Base-by-base conservation (phyloP, 2,888 invertebrate genomes). In the Romanomermis culicivorax region DNA sequence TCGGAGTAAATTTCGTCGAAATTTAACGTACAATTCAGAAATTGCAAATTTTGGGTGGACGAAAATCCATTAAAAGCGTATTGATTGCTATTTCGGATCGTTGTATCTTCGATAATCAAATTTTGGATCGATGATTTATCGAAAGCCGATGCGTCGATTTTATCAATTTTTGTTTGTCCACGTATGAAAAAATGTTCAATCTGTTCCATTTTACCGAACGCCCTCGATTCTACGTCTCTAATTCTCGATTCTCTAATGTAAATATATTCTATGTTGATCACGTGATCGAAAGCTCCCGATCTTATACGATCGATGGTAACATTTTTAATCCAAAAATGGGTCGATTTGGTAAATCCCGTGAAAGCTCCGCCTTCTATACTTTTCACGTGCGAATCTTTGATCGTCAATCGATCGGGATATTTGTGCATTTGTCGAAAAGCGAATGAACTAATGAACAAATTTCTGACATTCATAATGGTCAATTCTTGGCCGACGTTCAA, bases 301-400 rank as follows among this genome's bases (percentile, higher is more conserved):
- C 57, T 57, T 17, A 64, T 64, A 14, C 58, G 55, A 20, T 56
- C 59, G 29, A 64, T 61, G 49, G 55, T 54, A 1, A 63, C 62
- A 55, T 64, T 62, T 1, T 61, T 59, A 53, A 62, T 58, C 64
- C 63, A 61, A 26, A 55, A 61, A 53, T 62, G 61, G 14, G 60
- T 58, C 24, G 61, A 42, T 2, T 54, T 24, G n/a, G 50, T 24
- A 25, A 61, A 54, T 11, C 62, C 61, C 30, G 53, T 30, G 25
- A 61, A 61, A 7, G 61, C 54, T 29, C 52, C 51, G 20, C 27
- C 17, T 11, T 51, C 50, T 2, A 61, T 4, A 17, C 47, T 26
- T n/a, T 30, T 36, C 20, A 62, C 29, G 20, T 48, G 48, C 1
- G 57, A 53, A 51, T 61, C 55, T 50, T 59, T 57, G 3, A 61